A percentile compares a stretch with the other conserved stretches of the same genome.
Evolutionary conservation across 2,113 vertebrate species (phyloP).

Genomic region (Murina feae): DNA sequence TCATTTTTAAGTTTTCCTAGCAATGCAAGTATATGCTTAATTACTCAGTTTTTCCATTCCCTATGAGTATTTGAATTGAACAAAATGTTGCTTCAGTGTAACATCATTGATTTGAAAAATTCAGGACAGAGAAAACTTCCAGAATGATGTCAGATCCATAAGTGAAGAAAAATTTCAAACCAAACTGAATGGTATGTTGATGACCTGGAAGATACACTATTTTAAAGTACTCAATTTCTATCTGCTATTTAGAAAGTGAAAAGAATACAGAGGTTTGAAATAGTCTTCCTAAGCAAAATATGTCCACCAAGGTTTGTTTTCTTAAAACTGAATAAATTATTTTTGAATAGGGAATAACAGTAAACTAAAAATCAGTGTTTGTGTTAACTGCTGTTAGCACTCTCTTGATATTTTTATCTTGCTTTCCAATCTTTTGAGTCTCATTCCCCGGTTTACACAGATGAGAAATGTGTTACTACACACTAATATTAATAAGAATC

Average conservation of each 20-base stretch:
- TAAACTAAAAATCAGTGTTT: background rate
- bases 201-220: background rate
- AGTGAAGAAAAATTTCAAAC: background rate
- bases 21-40: background rate
- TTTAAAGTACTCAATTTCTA: background rate
- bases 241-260: background rate
- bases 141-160: background rate
- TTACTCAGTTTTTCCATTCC: background rate
- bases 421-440: background rate
- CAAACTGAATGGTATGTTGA: background rate
- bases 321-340: background rate
- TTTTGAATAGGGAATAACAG: background rate
- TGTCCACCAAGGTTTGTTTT: background rate
- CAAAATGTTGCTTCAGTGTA: background rate
- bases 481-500: background rate
- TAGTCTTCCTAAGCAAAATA: background rate
- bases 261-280: background rate
- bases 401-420: background rate
- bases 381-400: background rate
- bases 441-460: background rate
- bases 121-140: background rate
- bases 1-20: background rate
- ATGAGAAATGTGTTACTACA: background rate
- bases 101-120: background rate
- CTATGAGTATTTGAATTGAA: background rate